Base-by-base conservation (phyloP, 2,888 invertebrate genomes). In the Stenolophus ochropezus region DNA sequence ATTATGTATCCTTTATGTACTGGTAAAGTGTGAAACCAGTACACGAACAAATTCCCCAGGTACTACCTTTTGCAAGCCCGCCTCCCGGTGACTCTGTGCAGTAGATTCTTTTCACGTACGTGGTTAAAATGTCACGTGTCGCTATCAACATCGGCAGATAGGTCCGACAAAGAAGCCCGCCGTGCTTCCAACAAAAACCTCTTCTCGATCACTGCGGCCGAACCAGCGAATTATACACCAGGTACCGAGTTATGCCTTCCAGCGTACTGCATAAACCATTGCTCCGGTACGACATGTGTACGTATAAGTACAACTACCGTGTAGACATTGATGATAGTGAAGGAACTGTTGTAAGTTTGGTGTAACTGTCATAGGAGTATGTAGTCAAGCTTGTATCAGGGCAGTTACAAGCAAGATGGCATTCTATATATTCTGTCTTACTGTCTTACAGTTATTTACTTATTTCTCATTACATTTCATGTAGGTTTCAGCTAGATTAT, bases 121-220 rank as follows among this genome's bases (percentile, higher is more conserved):
- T 82, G 83, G 84, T 85, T 85, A 85, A 86, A 85, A 86, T 84
- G 86, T 85, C 85, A 86, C 85, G 86, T 85, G 85, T 86, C 82
- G 83, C 85, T 85, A 85, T 85, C 86, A 86, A 86, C 86, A 85
- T 76, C 82, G 81, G 81, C 81, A 78, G 84, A 81, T 74, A 49
- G 51, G 11, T 21, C 81, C 81, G 81, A 81, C 81, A 81, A 81
- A 81, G 81, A 47, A 20, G 61, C 74, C 81, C 81, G 81, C 74
- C 81, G 74, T 18, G 78, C 8, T 56, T 47, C 20, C 11, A n/a
- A 58, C 65, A 78, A 78, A 78, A 78, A 78, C 61, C 65, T 14
- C 61, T 42, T 11, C 11, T 42, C 8, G 8, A 42, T n/a, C n/a
- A 8, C 33, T 42, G 6, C 33, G 33, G n/a, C n/a, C 33, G 11